phyloP scores from a whole-genome alignment of 2,888 invertebrate species.

The Synergus japonicus region DNA sequence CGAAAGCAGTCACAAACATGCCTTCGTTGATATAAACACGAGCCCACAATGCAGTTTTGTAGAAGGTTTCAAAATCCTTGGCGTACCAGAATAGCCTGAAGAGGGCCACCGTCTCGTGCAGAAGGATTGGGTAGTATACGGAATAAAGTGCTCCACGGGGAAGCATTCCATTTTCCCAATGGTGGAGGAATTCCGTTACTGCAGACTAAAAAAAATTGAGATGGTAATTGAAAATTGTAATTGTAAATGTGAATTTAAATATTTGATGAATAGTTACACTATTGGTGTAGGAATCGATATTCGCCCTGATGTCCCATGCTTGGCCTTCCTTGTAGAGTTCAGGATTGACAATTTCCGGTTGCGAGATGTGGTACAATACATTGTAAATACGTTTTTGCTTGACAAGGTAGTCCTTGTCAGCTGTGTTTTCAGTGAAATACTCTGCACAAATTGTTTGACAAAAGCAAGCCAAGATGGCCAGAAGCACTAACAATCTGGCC shows the following conservation, averaged over 20 bases:
- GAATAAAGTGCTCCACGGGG: conserved; percentile 79
- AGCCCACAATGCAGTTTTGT: conserved; percentile 75
- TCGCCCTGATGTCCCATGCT: conserved; percentile 62
- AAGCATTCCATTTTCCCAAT: conserved; percentile 76
- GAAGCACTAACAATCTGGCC: conserved; percentile 57
- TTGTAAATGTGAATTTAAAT: not conserved
- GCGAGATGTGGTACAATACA: conserved; percentile 66
- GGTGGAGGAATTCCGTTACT: conserved; percentile 71
- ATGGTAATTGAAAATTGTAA: not conserved
- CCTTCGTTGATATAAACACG: conserved; percentile 75
- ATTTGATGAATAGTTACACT: conserved; percentile 59
- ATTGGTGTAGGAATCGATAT: conserved; percentile 64
- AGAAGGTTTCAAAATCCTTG: conserved; percentile 75
- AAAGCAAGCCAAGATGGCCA: conserved; percentile 58
- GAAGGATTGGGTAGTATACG: conserved; percentile 64
- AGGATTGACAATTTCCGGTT: conserved; percentile 62
- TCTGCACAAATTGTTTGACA: conserved; percentile 54
- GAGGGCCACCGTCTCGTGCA: conserved; percentile 70
- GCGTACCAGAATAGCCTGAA: conserved; percentile 73
- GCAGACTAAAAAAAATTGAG: conserved; percentile 59
- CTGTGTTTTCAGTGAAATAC: conserved; percentile 57
- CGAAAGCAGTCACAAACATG: conserved; percentile 82
- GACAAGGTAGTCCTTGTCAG: conserved; percentile 67
- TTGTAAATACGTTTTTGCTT: conserved; percentile 71
- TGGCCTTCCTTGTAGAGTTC: conserved; percentile 65